phyloP scores from a whole-genome alignment of 2,888 invertebrate genomes.

The Actias luna region DNA sequence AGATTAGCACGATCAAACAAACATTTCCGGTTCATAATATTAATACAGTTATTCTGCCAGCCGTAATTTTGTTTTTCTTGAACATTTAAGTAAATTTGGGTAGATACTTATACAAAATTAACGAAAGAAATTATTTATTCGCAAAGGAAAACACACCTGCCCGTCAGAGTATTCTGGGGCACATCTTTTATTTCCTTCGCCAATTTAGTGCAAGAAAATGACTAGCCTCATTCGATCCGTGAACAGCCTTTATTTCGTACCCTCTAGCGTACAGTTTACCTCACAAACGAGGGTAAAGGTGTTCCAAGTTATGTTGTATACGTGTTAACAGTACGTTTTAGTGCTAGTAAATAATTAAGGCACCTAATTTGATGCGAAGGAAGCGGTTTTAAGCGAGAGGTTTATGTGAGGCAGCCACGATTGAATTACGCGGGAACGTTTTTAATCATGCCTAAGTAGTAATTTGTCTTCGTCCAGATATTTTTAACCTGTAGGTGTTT shows the following conservation, averaged over 20 bases:
- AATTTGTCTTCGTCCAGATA: neutral
- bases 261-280: conserved; percentile 30
- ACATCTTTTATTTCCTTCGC: conserved; percentile 65
- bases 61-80: neutral
- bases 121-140: conserved; percentile 52
- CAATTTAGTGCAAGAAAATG: conserved; percentile 63
- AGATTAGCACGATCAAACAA: too few relatives aligned
- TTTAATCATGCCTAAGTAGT: conserved; percentile 39
- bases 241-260: conserved; percentile 42
- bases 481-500: neutral
- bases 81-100: neutral
- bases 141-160: conserved; percentile 69
- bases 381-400: conserved; percentile 53
- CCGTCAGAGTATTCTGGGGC: conserved; percentile 42
- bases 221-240: conserved; percentile 63
- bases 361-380: conserved; percentile 77
- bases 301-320: conserved; percentile 56
- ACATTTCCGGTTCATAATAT: too few relatives aligned
- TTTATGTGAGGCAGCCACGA: conserved; percentile 64
- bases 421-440: conserved; percentile 52
- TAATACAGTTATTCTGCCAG: neutral
- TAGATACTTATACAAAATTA: conserved; percentile 39
- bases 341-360: conserved; percentile 78
- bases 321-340: conserved; percentile 67
- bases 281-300: conserved; percentile 39